phyloP scores from a whole-genome alignment of 2,797 vertebrate genomes.

The Molossus molossus region DNA sequence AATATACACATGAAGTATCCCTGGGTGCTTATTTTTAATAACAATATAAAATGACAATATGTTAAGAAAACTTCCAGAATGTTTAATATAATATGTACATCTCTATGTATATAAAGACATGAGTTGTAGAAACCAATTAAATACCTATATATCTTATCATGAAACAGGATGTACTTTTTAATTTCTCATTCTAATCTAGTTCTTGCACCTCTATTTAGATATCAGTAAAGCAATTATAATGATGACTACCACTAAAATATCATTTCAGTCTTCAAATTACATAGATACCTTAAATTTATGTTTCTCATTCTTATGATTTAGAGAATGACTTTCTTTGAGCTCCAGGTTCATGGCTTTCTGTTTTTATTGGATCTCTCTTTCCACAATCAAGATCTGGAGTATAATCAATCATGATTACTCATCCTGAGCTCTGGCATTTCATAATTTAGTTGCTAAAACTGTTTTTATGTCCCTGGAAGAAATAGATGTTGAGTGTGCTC shows the following conservation, averaged over 20 bases:
- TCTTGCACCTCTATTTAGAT: not conserved
- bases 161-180: not conserved
- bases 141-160: not conserved
- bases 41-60: not conserved
- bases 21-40: not conserved
- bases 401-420: conserved; percentile 73
- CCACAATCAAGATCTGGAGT: conserved; percentile 50
- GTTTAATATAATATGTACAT: not conserved
- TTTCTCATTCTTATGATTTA: not conserved
- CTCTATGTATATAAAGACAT: not conserved
- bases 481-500: not conserved
- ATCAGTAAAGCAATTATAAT: not conserved
- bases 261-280: not conserved
- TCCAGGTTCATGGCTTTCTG: conserved; percentile 17
- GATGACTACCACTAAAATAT: not conserved
- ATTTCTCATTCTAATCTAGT: not conserved
- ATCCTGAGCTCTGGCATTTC: conserved; percentile 49
- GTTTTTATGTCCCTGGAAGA: conserved; percentile 76
- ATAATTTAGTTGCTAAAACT: conserved; percentile 73
- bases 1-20: not conserved
- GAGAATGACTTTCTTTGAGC: not conserved
- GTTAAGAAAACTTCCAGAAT: not conserved
- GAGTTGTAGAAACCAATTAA: not conserved
- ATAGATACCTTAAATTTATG: not conserved
- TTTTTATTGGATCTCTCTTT: not conserved